These are phyloP conservation scores for Dendronephthya gigantea DNA, from an alignment of 64 coral and sea anemone genomes.

Conservation along the genomic window DNA sequence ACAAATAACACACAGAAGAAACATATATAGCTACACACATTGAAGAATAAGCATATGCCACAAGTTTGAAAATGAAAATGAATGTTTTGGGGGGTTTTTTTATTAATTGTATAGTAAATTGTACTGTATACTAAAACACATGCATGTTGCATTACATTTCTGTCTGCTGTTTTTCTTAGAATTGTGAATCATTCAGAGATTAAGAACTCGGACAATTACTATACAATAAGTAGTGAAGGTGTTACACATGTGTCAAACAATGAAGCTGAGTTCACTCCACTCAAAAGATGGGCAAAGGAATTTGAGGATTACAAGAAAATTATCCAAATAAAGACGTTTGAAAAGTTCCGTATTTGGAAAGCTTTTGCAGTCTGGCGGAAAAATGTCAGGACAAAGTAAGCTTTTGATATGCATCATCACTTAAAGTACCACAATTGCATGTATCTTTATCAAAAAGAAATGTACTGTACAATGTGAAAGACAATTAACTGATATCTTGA, in stretches of 20 bases:
- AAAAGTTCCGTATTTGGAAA: slow-evolving; percentile 97
- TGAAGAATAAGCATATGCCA: no score
- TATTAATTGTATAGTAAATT: neutral
- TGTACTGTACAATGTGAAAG: no score
- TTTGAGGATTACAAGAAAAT: slow-evolving; percentile 73
- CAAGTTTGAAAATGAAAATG: no score
- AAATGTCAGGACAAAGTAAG: slow-evolving; percentile 96
- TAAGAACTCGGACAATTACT: slow-evolving; percentile 72
- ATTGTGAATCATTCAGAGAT: slow-evolving; percentile 92
- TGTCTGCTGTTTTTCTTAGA: no score
- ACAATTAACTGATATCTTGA: no score
- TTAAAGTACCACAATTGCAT: no score
- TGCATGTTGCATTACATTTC: no score
- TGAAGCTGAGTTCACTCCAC: slow-evolving; percentile 82
- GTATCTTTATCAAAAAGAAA: no score
- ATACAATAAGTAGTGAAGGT: slow-evolving; percentile 70
- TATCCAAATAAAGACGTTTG: slow-evolving; percentile 87
- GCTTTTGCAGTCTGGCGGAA: slow-evolving; percentile 98
- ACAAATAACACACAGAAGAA: no score
- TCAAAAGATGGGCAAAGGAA: slow-evolving; percentile 92
- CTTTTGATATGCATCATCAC: neutral
- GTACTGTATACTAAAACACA: neutral
- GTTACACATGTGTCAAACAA: slow-evolving; percentile 64
- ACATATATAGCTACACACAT: no score
- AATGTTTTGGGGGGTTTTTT: neutral